phyloP scores from a whole-genome alignment of 2,113 vertebrate species.

The Rattus rattus region DNA sequence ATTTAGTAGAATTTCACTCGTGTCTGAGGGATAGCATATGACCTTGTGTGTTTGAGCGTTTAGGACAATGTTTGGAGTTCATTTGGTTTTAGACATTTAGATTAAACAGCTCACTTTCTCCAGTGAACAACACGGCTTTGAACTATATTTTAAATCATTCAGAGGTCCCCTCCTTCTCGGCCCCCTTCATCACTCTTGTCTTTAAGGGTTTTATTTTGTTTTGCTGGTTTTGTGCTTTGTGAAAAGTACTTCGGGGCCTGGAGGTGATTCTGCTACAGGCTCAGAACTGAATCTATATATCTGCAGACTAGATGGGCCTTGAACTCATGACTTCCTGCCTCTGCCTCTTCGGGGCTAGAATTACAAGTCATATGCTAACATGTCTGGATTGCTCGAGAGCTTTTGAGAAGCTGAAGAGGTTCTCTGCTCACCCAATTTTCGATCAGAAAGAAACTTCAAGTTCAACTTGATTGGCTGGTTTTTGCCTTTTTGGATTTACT shows the following conservation, averaged over 20 bases:
- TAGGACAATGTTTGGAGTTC: background rate
- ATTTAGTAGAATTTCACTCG: constrained; percentile 13
- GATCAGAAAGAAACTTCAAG: constrained; percentile 30
- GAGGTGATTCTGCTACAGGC: background rate
- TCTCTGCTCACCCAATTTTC: background rate
- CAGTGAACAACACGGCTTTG: constrained; percentile 25
- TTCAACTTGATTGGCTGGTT: background rate
- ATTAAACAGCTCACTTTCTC: background rate
- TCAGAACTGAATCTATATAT: background rate
- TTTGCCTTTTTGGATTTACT: constrained; percentile 33
- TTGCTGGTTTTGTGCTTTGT: background rate
- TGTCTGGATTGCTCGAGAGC: background rate
- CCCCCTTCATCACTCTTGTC: too few relatives aligned
- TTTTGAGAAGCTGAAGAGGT: constrained; percentile 48
- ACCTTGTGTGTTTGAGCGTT: background rate
- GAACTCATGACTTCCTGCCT: background rate
- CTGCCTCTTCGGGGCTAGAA: background rate
- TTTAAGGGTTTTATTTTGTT: background rate
- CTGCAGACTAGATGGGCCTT: background rate
- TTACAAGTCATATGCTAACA: background rate
- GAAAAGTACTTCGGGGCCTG: background rate
- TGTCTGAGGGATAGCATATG: background rate
- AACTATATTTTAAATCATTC: background rate
- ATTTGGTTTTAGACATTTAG: background rate
- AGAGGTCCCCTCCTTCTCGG: too few relatives aligned